Percentiles rank a stretch among this genome's conserved stretches.
Evolutionary conservation across 1,140 invertebrate species (phyloP).

Genomic region (Atta cephalotes): DNA sequence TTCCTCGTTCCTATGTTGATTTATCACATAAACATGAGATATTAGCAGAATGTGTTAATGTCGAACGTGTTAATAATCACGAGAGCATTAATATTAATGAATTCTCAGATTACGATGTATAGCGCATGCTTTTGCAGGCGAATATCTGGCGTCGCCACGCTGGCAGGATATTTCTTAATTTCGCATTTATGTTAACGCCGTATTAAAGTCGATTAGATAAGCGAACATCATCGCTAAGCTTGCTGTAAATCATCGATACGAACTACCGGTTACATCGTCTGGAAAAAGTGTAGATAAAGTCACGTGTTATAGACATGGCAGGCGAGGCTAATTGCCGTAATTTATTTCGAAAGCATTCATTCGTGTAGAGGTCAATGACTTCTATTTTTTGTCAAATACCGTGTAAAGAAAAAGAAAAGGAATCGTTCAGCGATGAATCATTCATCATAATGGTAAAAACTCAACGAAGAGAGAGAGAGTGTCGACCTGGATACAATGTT

Average conservation of each 20-base stretch:
- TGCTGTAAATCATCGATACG: neutral
- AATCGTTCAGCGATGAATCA: neutral
- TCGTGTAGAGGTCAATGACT: conserved; percentile 47
- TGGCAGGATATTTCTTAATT: conserved; percentile 51
- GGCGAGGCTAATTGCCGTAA: conserved; percentile 10
- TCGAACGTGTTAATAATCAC: conserved; percentile 46
- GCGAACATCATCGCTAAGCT: neutral
- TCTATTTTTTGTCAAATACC: conserved; percentile 20
- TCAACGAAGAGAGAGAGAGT: conserved; percentile 72
- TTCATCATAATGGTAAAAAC: too few species aligned
- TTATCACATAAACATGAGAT: neutral
- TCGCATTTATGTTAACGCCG: neutral
- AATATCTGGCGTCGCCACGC: neutral
- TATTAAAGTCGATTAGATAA: conserved; percentile 34
- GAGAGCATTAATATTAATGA: conserved; percentile 53
- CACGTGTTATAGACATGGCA: conserved; percentile 20
- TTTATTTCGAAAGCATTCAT: conserved; percentile 22
- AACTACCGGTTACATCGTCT: neutral
- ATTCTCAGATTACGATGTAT: conserved; percentile 3
- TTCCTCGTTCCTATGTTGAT: conserved; percentile 6
- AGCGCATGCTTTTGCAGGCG: neutral
- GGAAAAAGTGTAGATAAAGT: conserved; percentile 20
- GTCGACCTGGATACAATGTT: conserved; percentile 75
- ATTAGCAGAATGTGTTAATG: neutral
- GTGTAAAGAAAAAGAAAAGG: conserved; percentile 38